Conservation (phyloP, 2,113 vertebrate genomes). For the Zosterops japonicus region DNA sequence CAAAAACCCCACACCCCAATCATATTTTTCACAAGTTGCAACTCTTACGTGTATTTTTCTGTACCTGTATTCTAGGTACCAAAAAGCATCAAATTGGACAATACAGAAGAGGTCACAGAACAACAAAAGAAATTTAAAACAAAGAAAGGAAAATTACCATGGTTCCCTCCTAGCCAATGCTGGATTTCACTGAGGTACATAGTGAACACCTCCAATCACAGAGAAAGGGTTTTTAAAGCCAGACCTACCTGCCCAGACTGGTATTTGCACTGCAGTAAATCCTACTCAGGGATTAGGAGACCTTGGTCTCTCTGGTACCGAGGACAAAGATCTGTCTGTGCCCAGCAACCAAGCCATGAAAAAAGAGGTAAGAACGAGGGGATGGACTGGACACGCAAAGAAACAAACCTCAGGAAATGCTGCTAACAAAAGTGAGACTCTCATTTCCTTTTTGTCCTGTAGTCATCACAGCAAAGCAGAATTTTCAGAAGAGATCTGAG, state of each 20-base stretch:
- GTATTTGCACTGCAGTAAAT: not conserved
- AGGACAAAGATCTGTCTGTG: not conserved
- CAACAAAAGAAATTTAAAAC: not conserved
- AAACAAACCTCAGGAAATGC: not conserved
- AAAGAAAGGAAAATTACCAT: not conserved
- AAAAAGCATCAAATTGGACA: not conserved
- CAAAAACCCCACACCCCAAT: not conserved
- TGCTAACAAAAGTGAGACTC: not conserved
- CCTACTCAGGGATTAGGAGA: not conserved
- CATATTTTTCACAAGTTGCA: not conserved
- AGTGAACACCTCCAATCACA: accelerated
- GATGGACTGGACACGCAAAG: not conserved
- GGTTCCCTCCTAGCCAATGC: not conserved
- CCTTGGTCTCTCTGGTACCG: not conserved
- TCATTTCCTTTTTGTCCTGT: no score
- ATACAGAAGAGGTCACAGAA: not conserved
- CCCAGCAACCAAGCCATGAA: not conserved
- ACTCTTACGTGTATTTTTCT: not conserved
- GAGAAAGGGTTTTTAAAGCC: not conserved
- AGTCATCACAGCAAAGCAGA: not conserved
- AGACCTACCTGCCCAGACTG: not conserved
- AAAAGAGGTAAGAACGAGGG: accelerated
- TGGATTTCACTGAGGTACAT: not conserved
- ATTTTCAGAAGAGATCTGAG: not conserved
- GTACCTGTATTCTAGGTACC: not conserved